Evolutionary conservation across 2,113 vertebrate genomes (phyloP).

Genomic region (Apus apus): DNA sequence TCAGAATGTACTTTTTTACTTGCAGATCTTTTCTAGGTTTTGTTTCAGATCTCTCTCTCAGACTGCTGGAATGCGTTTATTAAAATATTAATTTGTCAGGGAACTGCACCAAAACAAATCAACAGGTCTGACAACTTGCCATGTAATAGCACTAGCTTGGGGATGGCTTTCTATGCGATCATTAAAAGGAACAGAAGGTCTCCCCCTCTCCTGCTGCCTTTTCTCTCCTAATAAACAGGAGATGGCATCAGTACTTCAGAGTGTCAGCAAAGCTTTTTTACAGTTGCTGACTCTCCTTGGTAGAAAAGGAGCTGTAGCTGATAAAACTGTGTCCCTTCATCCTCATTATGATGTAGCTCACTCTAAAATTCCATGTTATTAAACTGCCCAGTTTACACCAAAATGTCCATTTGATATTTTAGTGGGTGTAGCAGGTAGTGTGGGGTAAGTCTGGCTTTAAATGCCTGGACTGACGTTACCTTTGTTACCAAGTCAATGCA

Average conservation of each 20-base stretch:
- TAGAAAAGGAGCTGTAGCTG: not conserved
- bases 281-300: not conserved
- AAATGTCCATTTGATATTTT: not conserved
- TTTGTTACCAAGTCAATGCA: not conserved
- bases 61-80: not conserved
- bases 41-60: not conserved
- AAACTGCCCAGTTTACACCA: not conserved
- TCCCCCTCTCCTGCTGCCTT: not conserved
- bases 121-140: not conserved
- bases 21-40: not conserved
- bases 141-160: not conserved
- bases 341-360: not conserved
- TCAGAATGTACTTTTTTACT: not conserved
- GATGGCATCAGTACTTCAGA: not conserved
- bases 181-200: not conserved
- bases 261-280: not conserved
- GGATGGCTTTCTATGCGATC: not conserved
- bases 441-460: not conserved
- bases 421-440: not conserved
- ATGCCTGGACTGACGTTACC: not conserved
- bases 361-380: not conserved
- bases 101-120: not conserved
- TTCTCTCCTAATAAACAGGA: not conserved
- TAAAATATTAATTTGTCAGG: not conserved
- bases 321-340: not conserved